These are phyloP conservation scores for Ictidomys tridecemlineatus DNA, from an alignment of 2,113 vertebrate species.

Conservation along the genomic window DNA sequence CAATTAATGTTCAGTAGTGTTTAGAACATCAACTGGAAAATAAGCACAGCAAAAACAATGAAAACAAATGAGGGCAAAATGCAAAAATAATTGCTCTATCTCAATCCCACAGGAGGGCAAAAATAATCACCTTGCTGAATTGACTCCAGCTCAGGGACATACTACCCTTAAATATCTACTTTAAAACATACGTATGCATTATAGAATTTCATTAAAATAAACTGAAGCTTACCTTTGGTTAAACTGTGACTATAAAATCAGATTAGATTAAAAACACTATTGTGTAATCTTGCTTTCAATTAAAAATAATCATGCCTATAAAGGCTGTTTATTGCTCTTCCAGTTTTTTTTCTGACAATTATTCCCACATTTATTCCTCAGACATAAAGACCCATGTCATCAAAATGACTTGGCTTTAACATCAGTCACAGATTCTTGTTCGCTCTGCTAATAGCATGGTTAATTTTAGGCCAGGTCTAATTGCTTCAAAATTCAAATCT, in stretches of 20 bases:
- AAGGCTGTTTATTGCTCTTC: not conserved
- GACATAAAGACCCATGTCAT: not conserved
- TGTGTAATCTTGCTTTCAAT: conserved; percentile 12
- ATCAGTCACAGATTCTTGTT: not conserved
- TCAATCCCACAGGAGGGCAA: not conserved
- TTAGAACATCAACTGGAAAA: not conserved
- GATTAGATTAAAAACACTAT: not conserved
- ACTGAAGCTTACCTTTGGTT: not conserved
- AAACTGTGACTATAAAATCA: conserved; percentile 5
- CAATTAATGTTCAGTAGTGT: not conserved
- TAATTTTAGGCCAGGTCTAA: conserved; percentile 36
- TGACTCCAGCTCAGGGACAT: not conserved
- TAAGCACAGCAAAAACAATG: not conserved
- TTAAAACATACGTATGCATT: not conserved
- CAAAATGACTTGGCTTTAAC: not conserved
- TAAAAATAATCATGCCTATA: conserved; percentile 50
- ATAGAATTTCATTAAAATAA: conserved; percentile 32
- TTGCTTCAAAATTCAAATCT: not conserved
- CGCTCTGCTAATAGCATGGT: not conserved
- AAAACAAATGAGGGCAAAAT: conserved; percentile 9
- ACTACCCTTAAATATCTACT: not conserved
- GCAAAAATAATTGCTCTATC: not conserved
- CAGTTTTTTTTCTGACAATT: conserved; percentile 6
- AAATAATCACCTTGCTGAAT: not conserved
- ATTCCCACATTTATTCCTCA: not conserved